Evolutionary conservation across 2,797 vertebrate species (phyloP), one percentile per base, ranked within the genome.

Genomic region (Erethizon dorsatum): DNA sequence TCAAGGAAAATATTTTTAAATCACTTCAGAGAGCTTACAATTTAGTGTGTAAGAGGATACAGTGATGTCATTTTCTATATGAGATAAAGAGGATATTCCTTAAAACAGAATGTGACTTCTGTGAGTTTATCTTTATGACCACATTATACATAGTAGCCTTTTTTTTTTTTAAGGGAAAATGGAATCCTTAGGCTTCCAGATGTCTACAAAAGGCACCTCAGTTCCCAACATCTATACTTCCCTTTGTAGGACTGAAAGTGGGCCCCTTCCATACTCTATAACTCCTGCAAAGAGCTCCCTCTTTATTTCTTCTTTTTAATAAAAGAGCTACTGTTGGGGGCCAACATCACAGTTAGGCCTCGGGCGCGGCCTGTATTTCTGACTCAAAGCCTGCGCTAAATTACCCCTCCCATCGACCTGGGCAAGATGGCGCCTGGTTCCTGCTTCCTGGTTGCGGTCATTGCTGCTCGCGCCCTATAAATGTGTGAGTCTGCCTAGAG

Each of bases 291-390:
- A 85, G 13, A 26, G 8, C 24, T n/a, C 24, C 4, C 13, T 12
- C 1, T 41, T 24, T 0, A 5, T 13, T 59, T 10, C 1, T 26
- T 1, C 5, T 18, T 26, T 6, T 31, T 56, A 10, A 73, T 45
- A 31, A 79, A 83, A 41, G n/a, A n/a, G n/a, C n/a, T n/a, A n/a
- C n/a, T n/a, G n/a, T n/a, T n/a, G n/a, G n/a, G n/a, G n/a, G n/a
- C n/a, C n/a, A n/a, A n/a, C n/a, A n/a, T n/a, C n/a, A n/a, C n/a
- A n/a, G n/a, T n/a, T n/a, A n/a, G n/a, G n/a, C n/a, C n/a, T n/a
- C n/a, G n/a, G n/a, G n/a, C n/a, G n/a, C n/a, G n/a, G n/a, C n/a
- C n/a, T n/a, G n/a, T n/a, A n/a, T n/a, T n/a, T n/a, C n/a, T n/a
- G n/a, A n/a, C n/a, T n/a, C n/a, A n/a, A n/a, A n/a, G n/a, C n/a